Evolutionary conservation across 2,888 invertebrate genomes (phyloP).

Genomic region (Temnothorax ravouxi): DNA sequence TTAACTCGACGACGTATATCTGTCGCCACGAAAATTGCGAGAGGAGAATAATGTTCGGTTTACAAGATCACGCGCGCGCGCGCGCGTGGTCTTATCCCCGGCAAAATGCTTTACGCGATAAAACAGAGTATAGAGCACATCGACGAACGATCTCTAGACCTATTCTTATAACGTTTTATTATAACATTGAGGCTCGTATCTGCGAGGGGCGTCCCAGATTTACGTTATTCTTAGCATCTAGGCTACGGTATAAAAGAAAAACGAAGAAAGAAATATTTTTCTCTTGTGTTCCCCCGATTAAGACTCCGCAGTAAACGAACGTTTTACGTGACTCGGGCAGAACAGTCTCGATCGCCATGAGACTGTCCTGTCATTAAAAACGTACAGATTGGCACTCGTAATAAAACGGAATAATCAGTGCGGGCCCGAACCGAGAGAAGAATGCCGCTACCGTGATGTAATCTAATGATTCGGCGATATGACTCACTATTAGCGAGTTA

Average conservation of each 20-base stretch:
- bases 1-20: constrained; percentile 45
- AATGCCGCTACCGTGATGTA: constrained; percentile 39
- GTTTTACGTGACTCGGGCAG: constrained; percentile 40
- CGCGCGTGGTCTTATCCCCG: background rate
- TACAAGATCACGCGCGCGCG: background rate
- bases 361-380: constrained; percentile 30
- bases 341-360: background rate
- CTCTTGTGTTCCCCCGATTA: background rate
- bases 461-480: constrained; percentile 57
- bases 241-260: background rate
- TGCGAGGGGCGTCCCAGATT: background rate
- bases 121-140: background rate
- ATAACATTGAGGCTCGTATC: background rate
- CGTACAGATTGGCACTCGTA: constrained; percentile 35
- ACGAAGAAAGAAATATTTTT: background rate
- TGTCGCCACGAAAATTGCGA: constrained; percentile 29
- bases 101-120: background rate
- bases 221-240: background rate
- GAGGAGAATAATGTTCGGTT: constrained; percentile 13
- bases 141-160: background rate
- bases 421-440: constrained; percentile 4
- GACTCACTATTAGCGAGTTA: constrained; percentile 68
- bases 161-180: background rate
- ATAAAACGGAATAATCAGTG: constrained; percentile 41
- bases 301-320: constrained; percentile 10